Evolutionary conservation across 2,797 vertebrate genomes (phyloP).

Genomic region (Xenopus petersii): DNA sequence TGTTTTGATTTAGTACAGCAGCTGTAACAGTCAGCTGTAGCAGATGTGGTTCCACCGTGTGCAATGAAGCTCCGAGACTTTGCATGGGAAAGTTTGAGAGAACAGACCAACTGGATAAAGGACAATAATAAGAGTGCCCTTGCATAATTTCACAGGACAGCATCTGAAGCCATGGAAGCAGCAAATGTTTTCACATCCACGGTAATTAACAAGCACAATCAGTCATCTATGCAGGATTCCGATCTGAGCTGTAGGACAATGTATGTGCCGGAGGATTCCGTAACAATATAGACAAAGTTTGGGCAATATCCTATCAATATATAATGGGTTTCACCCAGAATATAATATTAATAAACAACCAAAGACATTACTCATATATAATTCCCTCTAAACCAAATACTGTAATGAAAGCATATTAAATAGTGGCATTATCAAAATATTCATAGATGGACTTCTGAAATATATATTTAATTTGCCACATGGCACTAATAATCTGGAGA

Average conservation of each 20-base stretch:
- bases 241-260: neutral
- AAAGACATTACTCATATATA: no score
- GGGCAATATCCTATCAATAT: no score
- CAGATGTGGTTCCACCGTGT: slow-evolving; percentile 58
- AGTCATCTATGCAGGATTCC: neutral
- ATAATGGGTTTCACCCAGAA: no score
- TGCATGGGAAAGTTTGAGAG: slow-evolving; percentile 46
- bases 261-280: no score
- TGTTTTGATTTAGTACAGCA: slow-evolving; percentile 65
- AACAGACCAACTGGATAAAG: slow-evolving; percentile 51
- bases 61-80: slow-evolving; percentile 50
- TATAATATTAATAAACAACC: no score
- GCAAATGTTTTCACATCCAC: neutral
- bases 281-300: no score
- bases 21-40: slow-evolving; percentile 65
- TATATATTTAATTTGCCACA: no score
- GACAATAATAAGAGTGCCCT: slow-evolving; percentile 54
- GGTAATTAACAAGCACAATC: neutral
- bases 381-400: no score
- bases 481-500: no score
- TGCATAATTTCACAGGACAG: slow-evolving; percentile 13
- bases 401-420: no score
- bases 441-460: no score
- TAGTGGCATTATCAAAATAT: no score
- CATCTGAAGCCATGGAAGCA: neutral